Evolutionary conservation across 2,113 vertebrate genomes (phyloP).

Genomic region (Phylloscopus trochiloides): DNA sequence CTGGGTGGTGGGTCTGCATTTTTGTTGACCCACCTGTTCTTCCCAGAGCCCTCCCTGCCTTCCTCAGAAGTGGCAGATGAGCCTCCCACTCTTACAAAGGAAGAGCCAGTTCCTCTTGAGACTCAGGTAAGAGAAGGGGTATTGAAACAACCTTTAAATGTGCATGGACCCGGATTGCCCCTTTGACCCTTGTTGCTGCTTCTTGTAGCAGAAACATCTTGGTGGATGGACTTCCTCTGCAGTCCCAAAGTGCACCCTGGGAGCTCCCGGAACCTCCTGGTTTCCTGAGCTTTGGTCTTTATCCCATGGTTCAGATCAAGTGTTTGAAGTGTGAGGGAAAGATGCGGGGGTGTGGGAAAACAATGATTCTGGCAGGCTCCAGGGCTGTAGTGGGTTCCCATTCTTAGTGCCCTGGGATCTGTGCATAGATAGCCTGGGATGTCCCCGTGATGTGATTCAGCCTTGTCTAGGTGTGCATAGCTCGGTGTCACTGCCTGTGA

Average conservation of each 20-base stretch:
- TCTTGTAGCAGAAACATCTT: neutral
- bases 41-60: constrained; percentile 84
- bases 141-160: neutral
- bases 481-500: fast-evolving
- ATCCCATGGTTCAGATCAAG: neutral
- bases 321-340: neutral
- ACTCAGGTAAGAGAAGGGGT: constrained; percentile 73
- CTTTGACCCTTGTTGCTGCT: neutral
- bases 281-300: neutral
- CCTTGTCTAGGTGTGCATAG: fast-evolving
- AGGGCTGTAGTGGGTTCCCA: neutral
- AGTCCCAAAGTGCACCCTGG: neutral
- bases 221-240: neutral
- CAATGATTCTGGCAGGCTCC: fast-evolving
- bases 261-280: neutral
- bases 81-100: constrained; percentile 95
- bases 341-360: neutral
- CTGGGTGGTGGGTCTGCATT: neutral
- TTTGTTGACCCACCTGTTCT: neutral
- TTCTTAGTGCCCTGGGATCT: neutral
- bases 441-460: neutral
- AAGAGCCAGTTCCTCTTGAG: constrained; percentile 84
- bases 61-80: constrained; percentile 92
- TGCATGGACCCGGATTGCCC: fast-evolving
- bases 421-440: fast-evolving